Conservation (phyloP, 2,113 vertebrate species). For the Miniopterus natalensis region DNA sequence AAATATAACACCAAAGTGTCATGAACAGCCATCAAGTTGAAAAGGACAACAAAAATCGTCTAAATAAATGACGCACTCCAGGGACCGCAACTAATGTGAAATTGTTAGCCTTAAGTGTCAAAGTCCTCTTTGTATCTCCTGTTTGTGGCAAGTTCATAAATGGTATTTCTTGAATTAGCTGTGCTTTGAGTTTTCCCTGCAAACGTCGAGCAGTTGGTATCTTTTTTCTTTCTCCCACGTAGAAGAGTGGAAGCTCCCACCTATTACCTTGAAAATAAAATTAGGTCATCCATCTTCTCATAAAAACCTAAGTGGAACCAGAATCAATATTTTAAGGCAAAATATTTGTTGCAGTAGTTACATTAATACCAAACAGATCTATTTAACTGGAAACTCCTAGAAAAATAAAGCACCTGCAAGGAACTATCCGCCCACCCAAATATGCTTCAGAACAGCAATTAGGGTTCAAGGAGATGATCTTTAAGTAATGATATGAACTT, state of each 20-base stretch:
- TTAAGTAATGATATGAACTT: background rate
- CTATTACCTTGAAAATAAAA: constrained; percentile 76
- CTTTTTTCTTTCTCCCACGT: constrained; percentile 37
- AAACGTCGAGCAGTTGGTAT: constrained; percentile 50
- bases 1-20: background rate
- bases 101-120: background rate
- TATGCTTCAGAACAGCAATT: background rate
- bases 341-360: constrained; percentile 62
- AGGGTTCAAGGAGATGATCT: background rate
- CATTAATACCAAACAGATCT: background rate
- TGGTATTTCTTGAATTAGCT: constrained; percentile 41
- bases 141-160: constrained; percentile 2
- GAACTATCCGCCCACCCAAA: background rate
- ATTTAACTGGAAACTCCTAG: constrained; percentile 35
- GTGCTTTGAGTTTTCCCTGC: constrained; percentile 34
- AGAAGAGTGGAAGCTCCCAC: constrained; percentile 48
- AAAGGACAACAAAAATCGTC: constrained; percentile 26
- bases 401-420: constrained; percentile 30
- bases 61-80: background rate
- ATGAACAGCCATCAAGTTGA: background rate
- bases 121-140: constrained; percentile 2
- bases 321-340: constrained; percentile 61
- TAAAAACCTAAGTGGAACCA: constrained; percentile 46
- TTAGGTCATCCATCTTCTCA: constrained; percentile 45
- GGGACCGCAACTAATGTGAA: background rate